A percentile compares a stretch with the other conserved stretches of the same genome.
Conservation (phyloP, 2,888 invertebrate species). For the Carabus problematicus region DNA sequence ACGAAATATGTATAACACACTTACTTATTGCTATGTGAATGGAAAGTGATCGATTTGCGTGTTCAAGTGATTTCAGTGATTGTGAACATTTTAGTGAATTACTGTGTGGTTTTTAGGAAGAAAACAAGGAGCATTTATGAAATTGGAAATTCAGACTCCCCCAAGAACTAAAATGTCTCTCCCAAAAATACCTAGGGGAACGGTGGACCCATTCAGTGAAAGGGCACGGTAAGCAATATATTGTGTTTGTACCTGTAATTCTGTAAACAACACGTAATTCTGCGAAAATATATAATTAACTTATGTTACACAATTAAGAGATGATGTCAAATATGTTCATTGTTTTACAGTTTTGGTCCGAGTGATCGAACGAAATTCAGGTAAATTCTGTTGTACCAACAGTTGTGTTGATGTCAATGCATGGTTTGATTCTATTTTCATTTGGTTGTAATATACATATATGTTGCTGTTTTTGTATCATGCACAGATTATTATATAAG, state of each 20-base stretch:
- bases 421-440: too few relatives aligned
- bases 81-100: too few relatives aligned
- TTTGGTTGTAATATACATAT: too few relatives aligned
- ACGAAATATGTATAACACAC: too few relatives aligned
- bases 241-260: conserved; percentile 36
- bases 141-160: conserved; percentile 51
- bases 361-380: conserved; percentile 49
- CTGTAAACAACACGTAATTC: conserved; percentile 27
- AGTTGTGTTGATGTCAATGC: too few relatives aligned
- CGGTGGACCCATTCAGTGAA: conserved; percentile 53
- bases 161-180: conserved; percentile 56
- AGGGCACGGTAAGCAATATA: conserved; percentile 52
- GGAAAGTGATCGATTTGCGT: too few relatives aligned
- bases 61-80: too few relatives aligned
- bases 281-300: too few relatives aligned
- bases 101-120: conserved; percentile 44
- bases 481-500: too few relatives aligned
- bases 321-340: conserved; percentile 43
- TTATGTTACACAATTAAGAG: not conserved
- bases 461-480: too few relatives aligned
- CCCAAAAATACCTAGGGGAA: conserved; percentile 52
- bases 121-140: conserved; percentile 41
- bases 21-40: too few relatives aligned
- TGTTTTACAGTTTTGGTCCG: conserved; percentile 49
- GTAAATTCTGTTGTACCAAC: too few relatives aligned